Conservation (phyloP, 2,113 vertebrate genomes). For the Sapayoa aenigma region DNA sequence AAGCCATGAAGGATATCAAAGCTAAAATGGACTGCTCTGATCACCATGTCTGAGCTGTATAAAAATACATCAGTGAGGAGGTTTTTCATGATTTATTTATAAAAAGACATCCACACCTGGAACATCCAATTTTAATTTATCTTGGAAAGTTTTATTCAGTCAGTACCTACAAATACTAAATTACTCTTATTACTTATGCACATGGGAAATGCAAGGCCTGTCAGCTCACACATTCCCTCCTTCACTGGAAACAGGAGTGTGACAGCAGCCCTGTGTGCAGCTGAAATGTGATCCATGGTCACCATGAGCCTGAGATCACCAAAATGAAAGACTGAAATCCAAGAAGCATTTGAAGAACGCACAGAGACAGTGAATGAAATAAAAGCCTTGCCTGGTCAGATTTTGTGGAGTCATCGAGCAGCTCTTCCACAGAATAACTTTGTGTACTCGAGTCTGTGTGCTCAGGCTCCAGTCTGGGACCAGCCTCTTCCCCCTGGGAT, state of each 20-base stretch:
- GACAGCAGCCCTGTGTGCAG: neutral
- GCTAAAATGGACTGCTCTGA: neutral
- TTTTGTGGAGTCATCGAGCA: slow-evolving; percentile 62
- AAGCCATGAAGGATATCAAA: neutral
- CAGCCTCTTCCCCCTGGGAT: slow-evolving; percentile 76
- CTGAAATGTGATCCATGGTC: neutral
- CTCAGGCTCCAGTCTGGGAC: slow-evolving; percentile 56
- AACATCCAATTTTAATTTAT: neutral
- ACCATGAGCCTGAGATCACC: neutral
- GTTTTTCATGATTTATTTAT: neutral
- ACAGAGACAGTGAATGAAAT: slow-evolving; percentile 1
- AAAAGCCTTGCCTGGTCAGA: slow-evolving; percentile 70
- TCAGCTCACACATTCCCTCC: neutral
- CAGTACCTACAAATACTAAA: neutral
- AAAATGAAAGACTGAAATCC: neutral
- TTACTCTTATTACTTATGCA: neutral
- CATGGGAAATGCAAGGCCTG: neutral
- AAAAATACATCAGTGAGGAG: neutral
- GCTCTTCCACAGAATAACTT: slow-evolving; percentile 62
- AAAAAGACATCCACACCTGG: neutral
- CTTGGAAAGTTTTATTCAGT: neutral
- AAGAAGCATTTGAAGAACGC: neutral
- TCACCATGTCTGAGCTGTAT: neutral
- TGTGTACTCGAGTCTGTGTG: slow-evolving; percentile 65
- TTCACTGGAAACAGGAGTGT: neutral